These are phyloP conservation scores for Lissonota sp. DNA, from an alignment of 2,888 invertebrate species.

Conservation along the genomic window DNA sequence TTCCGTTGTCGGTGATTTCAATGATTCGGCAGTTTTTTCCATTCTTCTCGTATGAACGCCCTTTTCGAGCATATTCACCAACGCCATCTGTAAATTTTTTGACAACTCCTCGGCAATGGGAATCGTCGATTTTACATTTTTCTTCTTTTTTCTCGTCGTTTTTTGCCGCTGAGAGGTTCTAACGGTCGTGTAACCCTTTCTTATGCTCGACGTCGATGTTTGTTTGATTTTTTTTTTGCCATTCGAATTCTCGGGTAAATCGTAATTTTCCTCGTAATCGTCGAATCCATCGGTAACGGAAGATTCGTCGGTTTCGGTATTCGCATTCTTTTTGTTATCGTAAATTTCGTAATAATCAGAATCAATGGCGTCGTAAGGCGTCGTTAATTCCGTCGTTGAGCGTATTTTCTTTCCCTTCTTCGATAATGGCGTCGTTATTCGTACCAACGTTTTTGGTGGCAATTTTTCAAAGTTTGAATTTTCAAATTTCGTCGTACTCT, in stretches of 20 bases:
- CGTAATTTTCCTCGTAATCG: constrained; percentile 38
- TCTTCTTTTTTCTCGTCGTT: background rate
- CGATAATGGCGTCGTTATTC: constrained; percentile 23
- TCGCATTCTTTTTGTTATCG: constrained; percentile 8
- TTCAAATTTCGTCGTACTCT: background rate
- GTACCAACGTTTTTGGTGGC: constrained; percentile 10
- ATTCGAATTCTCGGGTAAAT: background rate
- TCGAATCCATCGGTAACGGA: constrained; percentile 10
- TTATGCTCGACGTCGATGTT: background rate
- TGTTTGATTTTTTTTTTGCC: constrained; percentile 31
- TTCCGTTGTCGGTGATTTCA: background rate
- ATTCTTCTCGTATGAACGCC: constrained; percentile 19
- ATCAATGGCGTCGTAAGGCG: constrained; percentile 57
- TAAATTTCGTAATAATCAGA: constrained; percentile 57
- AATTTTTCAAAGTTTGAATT: background rate
- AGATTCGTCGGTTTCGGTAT: background rate
- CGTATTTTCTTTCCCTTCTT: constrained; percentile 15
- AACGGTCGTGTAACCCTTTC: background rate
- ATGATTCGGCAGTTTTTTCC: background rate
- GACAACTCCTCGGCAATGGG: constrained; percentile 41
- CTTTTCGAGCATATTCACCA: constrained; percentile 45
- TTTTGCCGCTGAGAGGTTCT: background rate
- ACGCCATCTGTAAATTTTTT: constrained; percentile 41
- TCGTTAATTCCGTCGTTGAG: constrained; percentile 26
- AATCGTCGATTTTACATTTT: background rate